A percentile compares a stretch with the other conserved stretches of the same genome.
These are phyloP conservation scores for Heliconius nattereri DNA, from an alignment of 1,140 invertebrate genomes.

Conservation along the genomic window DNA sequence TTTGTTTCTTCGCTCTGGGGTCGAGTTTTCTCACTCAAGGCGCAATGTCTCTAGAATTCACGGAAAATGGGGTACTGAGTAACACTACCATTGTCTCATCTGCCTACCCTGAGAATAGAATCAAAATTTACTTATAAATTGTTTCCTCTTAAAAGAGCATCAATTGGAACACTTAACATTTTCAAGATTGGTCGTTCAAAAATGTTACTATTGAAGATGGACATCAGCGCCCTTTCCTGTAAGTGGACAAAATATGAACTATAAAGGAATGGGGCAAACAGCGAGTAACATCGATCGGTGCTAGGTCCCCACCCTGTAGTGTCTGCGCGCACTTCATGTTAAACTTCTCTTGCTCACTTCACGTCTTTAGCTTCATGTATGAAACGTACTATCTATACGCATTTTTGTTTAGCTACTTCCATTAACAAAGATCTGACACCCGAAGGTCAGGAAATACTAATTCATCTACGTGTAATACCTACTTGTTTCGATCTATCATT, in stretches of 20 bases:
- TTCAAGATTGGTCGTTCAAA: not conserved
- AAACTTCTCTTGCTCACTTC: constrained; percentile 63
- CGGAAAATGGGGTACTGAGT: too few species aligned
- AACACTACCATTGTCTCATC: too few species aligned
- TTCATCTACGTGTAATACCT: constrained; percentile 20
- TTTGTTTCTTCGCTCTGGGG: too few species aligned
- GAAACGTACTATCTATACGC: constrained; percentile 74
- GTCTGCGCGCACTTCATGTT: constrained; percentile 62
- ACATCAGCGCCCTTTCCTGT: constrained; percentile 47
- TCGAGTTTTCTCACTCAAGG: too few species aligned
- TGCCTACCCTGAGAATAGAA: too few species aligned
- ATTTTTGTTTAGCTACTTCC: constrained; percentile 67
- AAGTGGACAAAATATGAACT: constrained; percentile 50
- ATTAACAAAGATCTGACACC: constrained; percentile 56
- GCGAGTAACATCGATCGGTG: constrained; percentile 64
- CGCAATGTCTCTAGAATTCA: too few species aligned
- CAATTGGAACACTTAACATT: not conserved
- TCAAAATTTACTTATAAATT: too few species aligned
- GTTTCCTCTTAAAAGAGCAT: not conserved
- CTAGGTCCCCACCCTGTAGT: constrained; percentile 45
- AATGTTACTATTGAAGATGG: constrained; percentile 20
- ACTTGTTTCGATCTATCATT: constrained; percentile 12
- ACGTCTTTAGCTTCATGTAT: constrained; percentile 63
- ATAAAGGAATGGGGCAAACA: constrained; percentile 43
- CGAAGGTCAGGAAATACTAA: constrained; percentile 48